These are phyloP conservation scores for Vanessa tameamea DNA, from an alignment of 1,140 invertebrate species.

Conservation along the genomic window DNA sequence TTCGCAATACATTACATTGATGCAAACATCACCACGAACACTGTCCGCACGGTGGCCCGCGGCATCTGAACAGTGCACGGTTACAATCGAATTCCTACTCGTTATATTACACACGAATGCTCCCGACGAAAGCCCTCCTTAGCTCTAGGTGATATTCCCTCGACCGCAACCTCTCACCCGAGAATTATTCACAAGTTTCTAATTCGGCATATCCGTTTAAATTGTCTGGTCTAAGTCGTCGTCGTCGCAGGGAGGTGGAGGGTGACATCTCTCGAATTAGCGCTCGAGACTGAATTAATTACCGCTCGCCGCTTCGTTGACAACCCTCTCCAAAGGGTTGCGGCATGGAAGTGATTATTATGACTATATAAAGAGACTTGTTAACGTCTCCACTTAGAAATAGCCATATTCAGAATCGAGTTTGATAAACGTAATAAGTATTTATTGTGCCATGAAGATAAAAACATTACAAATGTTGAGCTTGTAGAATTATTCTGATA, in stretches of 20 bases:
- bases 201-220: conserved; percentile 7
- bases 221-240: neutral
- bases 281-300: conserved; percentile 68
- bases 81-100: too few species aligned
- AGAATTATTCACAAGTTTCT: conserved; percentile 7
- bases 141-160: too few species aligned
- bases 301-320: conserved; percentile 41
- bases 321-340: conserved; percentile 24
- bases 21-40: too few species aligned
- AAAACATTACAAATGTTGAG: too few species aligned
- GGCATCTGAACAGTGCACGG: too few species aligned
- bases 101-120: too few species aligned
- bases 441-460: too few species aligned
- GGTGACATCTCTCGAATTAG: conserved; percentile 56
- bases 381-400: conserved; percentile 3
- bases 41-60: too few species aligned
- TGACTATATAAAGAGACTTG: conserved; percentile 12
- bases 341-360: conserved; percentile 19
- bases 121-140: too few species aligned
- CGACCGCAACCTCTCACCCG: neutral
- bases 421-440: too few species aligned
- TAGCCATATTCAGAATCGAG: neutral
- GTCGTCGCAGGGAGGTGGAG: conserved; percentile 12
- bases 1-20: too few species aligned
- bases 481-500: too few species aligned